A percentile compares a stretch with the other conserved stretches of the same genome.
These are phyloP conservation scores for Campopleginae sp. DNA, from an alignment of 2,888 invertebrate genomes.

Conservation along the genomic window DNA sequence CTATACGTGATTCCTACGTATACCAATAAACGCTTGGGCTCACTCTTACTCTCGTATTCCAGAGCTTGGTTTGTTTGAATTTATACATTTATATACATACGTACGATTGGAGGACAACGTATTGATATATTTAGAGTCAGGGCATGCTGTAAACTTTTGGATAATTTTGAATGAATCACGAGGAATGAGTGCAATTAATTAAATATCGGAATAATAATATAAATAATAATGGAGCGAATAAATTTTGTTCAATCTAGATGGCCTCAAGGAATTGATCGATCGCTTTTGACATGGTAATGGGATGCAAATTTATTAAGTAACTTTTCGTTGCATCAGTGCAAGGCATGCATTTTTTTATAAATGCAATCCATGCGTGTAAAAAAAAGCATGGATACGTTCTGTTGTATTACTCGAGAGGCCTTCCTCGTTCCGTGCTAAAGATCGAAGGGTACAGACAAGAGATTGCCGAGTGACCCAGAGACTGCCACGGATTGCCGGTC, in stretches of 20 bases:
- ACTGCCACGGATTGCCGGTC: conserved; percentile 57
- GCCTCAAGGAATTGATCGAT: neutral
- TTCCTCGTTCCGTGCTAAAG: conserved; percentile 55
- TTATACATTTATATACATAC: conserved; percentile 38
- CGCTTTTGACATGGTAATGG: neutral
- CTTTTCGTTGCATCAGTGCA: neutral
- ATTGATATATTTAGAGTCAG: neutral
- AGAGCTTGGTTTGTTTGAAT: conserved; percentile 51
- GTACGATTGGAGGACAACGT: neutral
- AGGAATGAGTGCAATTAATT: neutral
- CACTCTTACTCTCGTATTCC: conserved; percentile 75
- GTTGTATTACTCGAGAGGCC: conserved; percentile 40
- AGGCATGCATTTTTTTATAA: conserved; percentile 1
- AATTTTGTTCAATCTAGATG: neutral
- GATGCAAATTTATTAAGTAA: conserved; percentile 4
- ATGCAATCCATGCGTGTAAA: conserved; percentile 15
- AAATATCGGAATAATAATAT: neutral
- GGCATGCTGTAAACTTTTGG: neutral
- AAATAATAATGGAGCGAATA: neutral
- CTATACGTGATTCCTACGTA: conserved; percentile 70
- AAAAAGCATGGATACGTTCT: neutral
- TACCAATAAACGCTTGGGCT: conserved; percentile 67
- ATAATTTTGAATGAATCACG: neutral
- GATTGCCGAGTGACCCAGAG: conserved; percentile 51
- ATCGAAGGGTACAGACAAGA: conserved; percentile 40